Conservation (phyloP, 1,140 invertebrate genomes). For the Bombus breviceps region DNA sequence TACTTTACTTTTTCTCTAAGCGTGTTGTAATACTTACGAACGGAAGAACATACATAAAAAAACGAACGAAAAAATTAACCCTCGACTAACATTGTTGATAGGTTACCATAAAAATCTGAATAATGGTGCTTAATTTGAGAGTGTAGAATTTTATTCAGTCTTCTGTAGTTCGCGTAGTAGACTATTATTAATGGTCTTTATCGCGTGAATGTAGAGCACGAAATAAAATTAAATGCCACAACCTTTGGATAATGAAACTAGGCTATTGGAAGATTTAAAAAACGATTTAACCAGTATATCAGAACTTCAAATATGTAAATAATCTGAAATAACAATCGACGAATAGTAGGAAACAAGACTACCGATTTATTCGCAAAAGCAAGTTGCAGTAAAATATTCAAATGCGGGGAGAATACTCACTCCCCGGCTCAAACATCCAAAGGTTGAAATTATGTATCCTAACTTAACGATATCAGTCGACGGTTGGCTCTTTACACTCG, state of each 20-base stretch:
- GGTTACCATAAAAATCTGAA: background rate
- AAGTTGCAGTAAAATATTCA: background rate
- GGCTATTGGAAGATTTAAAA: background rate
- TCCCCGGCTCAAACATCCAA: background rate
- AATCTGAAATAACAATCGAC: background rate
- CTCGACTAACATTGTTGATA: background rate
- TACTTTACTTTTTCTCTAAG: background rate
- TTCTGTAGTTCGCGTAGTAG: background rate
- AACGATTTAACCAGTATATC: background rate
- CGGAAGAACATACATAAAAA: background rate
- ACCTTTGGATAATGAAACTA: background rate
- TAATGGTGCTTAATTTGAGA: background rate
- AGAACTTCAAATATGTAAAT: background rate
- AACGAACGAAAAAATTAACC: background rate
- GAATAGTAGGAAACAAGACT: background rate
- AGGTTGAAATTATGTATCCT: background rate
- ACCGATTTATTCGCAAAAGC: background rate
- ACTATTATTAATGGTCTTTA: background rate
- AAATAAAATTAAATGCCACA: background rate
- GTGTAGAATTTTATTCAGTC: background rate
- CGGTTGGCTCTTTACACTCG: background rate
- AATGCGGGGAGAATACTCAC: background rate
- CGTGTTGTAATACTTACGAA: background rate
- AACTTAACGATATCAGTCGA: background rate
- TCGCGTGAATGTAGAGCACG: background rate